Conservation (phyloP, 2,888 invertebrate genomes). For the Philaethria dido region DNA sequence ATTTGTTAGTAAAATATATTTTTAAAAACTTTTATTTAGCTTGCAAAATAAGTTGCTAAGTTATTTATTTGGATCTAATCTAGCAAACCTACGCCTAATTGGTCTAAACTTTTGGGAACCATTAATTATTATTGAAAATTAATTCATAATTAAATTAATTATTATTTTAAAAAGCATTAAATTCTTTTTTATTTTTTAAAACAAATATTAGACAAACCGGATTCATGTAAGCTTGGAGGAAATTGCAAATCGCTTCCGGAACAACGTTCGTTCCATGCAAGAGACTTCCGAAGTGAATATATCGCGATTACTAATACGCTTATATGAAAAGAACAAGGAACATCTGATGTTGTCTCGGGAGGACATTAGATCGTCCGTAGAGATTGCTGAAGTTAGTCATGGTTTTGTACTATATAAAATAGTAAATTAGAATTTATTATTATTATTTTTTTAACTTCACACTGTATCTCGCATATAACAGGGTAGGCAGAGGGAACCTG, state of each 20-base stretch:
- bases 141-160: too few relatives aligned
- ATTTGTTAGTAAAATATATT: conserved; percentile 52
- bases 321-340: conserved; percentile 70
- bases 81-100: too few relatives aligned
- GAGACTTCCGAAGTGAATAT: conserved; percentile 47
- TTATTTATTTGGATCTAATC: too few relatives aligned
- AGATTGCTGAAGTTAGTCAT: conserved; percentile 59
- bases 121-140: too few relatives aligned
- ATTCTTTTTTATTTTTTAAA: not conserved
- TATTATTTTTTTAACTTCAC: too few relatives aligned
- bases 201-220: conserved; percentile 49
- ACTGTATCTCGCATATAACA: too few relatives aligned
- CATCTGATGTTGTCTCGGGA: conserved; percentile 50
- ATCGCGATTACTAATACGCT: conserved; percentile 50
- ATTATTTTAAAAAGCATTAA: too few relatives aligned
- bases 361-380: conserved; percentile 45
- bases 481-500: too few relatives aligned
- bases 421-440: too few relatives aligned
- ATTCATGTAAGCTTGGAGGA: conserved; percentile 62
- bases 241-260: conserved; percentile 52
- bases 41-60: too few relatives aligned
- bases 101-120: too few relatives aligned
- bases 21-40: not conserved
- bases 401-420: not conserved
- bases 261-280: conserved; percentile 51